These are phyloP conservation scores for Cryptophagus acutangulus DNA, from an alignment of 2,888 invertebrate genomes.

Conservation along the genomic window DNA sequence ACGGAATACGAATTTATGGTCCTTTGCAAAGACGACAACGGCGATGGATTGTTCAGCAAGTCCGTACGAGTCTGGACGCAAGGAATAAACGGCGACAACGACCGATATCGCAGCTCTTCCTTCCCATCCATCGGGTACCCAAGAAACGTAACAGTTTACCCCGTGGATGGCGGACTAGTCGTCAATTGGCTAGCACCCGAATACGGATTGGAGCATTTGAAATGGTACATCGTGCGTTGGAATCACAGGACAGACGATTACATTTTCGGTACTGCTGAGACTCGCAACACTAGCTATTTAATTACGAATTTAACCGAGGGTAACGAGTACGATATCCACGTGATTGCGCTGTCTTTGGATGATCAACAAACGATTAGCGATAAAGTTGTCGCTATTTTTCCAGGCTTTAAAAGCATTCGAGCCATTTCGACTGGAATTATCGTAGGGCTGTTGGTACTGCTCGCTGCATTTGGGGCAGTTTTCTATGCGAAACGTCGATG, in stretches of 20 bases:
- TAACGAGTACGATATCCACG: slow-evolving; percentile 67
- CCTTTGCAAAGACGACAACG: slow-evolving; percentile 77
- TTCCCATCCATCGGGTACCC: slow-evolving; percentile 54
- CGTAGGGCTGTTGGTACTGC: slow-evolving; percentile 63
- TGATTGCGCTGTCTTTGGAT: slow-evolving; percentile 59
- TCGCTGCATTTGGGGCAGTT: slow-evolving; percentile 59
- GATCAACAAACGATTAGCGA: slow-evolving; percentile 61
- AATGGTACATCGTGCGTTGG: slow-evolving; percentile 67
- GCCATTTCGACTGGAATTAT: slow-evolving; percentile 68
- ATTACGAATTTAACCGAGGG: slow-evolving; percentile 68
- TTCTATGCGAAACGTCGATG: slow-evolving; percentile 50
- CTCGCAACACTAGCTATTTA: slow-evolving; percentile 63
- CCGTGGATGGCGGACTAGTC: slow-evolving; percentile 69
- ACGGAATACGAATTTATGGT: slow-evolving; percentile 88
- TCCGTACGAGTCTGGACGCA: slow-evolving; percentile 70
- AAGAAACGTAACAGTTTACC: slow-evolving; percentile 64
- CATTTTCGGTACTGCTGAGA: slow-evolving; percentile 63
- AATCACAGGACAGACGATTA: slow-evolving; percentile 56
- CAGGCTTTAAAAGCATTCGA: slow-evolving; percentile 65
- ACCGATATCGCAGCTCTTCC: slow-evolving; percentile 20
- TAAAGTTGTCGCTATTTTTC: slow-evolving; percentile 61
- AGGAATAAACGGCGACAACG: slow-evolving; percentile 39
- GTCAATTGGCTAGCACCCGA: slow-evolving; percentile 70
- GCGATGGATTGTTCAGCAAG: slow-evolving; percentile 88
- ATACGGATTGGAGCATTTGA: slow-evolving; percentile 53